Percentiles rank a stretch among this genome's conserved stretches.
These are phyloP conservation scores for Pachycephus smyrnensis DNA, from an alignment of 2,888 invertebrate genomes.

Conservation along the genomic window DNA sequence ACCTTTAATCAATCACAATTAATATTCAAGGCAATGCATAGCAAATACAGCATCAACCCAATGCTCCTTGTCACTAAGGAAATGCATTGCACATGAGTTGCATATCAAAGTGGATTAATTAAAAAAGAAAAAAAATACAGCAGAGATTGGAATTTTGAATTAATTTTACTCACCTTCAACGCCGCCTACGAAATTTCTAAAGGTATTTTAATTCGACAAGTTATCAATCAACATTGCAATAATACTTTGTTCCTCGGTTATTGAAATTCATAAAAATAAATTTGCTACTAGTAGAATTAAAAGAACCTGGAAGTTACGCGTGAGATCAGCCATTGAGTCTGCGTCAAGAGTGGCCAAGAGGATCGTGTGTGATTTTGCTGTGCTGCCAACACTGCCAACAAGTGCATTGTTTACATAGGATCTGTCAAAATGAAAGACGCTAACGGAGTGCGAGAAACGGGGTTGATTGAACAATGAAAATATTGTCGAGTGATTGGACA, in stretches of 20 bases:
- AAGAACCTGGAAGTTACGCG: background rate
- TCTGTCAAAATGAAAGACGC: constrained; percentile 6
- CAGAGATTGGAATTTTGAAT: background rate
- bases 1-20: background rate
- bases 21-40: background rate
- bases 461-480: background rate
- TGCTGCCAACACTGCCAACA: constrained; percentile 12
- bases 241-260: background rate
- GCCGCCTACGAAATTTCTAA: background rate
- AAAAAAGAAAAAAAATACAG: background rate
- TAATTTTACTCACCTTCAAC: background rate
- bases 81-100: background rate
- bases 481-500: background rate
- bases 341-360: background rate
- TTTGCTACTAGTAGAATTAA: background rate
- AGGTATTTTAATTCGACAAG: background rate
- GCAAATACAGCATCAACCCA: background rate
- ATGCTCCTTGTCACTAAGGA: background rate
- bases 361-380: background rate
- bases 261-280: too few relatives aligned
- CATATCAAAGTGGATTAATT: background rate
- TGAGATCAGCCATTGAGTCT: background rate
- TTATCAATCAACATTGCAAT: background rate
- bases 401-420: constrained; percentile 27
- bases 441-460: background rate